Conservation (phyloP, 2,888 invertebrate genomes). For the Geophilus truncorum region DNA sequence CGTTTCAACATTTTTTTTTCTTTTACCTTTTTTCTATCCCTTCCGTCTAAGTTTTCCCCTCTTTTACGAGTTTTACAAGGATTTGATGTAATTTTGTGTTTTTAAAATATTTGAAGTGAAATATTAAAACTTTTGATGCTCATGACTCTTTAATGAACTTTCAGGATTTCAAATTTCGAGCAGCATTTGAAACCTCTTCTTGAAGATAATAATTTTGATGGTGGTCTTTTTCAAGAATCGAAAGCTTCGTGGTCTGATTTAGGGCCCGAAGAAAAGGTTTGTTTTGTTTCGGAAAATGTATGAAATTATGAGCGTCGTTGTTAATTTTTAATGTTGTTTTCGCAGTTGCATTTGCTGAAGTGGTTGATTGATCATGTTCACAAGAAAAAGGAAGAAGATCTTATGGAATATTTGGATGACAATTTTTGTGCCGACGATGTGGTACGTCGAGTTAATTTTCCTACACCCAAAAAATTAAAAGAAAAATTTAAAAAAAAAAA, state of each 20-base stretch:
- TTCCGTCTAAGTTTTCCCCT: background rate
- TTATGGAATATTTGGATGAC: slow-evolving; percentile 42
- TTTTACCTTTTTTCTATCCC: background rate
- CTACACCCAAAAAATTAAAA: too few relatives aligned
- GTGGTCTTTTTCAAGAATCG: slow-evolving; percentile 38
- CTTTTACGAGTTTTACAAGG: background rate
- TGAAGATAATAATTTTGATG: slow-evolving; percentile 38
- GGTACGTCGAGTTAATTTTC: slow-evolving; percentile 37
- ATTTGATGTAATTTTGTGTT: too few relatives aligned
- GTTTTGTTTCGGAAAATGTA: too few relatives aligned
- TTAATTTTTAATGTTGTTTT: slow-evolving; percentile 11
- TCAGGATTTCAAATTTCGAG: slow-evolving; percentile 41
- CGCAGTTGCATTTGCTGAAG: slow-evolving; percentile 39
- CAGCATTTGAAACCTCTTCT: slow-evolving; percentile 38
- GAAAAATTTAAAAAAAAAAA: background rate
- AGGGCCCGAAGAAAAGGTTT: slow-evolving; percentile 40
- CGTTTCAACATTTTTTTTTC: slow-evolving; percentile 4
- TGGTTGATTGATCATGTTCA: slow-evolving; percentile 42
- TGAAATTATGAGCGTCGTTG: background rate
- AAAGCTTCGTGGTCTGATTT: slow-evolving; percentile 39
- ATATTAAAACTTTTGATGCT: too few relatives aligned
- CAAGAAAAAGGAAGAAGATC: slow-evolving; percentile 42
- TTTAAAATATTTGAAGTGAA: slow-evolving; percentile 31
- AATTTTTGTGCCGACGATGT: slow-evolving; percentile 41
- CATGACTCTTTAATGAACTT: too few relatives aligned